Evolutionary conservation across 2,113 vertebrate species (phyloP), one percentile per base, ranked within the genome.

Genomic region (Misgurnus mizolepis): DNA sequence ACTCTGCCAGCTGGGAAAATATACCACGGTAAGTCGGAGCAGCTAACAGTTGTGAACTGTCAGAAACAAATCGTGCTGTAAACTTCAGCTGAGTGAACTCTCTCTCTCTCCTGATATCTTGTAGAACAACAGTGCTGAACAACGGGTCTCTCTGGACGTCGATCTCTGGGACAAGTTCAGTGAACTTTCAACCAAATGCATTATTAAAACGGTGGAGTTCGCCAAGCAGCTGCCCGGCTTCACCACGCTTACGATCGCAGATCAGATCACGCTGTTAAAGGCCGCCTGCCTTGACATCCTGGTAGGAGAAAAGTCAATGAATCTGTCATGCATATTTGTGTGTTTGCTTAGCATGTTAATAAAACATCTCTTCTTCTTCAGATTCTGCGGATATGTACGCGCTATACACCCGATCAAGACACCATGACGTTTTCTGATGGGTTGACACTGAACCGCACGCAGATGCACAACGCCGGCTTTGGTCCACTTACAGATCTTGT

Each of bases 361-460:
- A 34, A 34, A 34, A 34, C 27, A 34, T 34, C 27, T 34, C 27
- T 34, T 65, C n/a, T 5, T 7, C n/a, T 4, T 43, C 80, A 92
- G 91, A 92, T 93, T 78, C 82, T 93, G 66, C 88, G 90, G 87
- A 93, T 93, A 85, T 93, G 91, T 85, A 92, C 92, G 1, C 90
- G 92, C 67, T 93, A 93, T 86, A 92, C 92, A 2, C 91, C 91
- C 0, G 91, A 93, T 79, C 90, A 93, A 85, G 92, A 93, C 89
- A 92, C 92, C 72, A 93, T 98, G 97, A 98, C 96, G 41, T 98
- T 98, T 93, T 97, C 96, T 0, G 97, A 98, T 0, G 96, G 97
- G 47, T 86, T 98, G 90, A 98, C 97, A 7, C 92, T 98, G 84
- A 98, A 98, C 90, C 94, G 97, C 77, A 92, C 92, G 0, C 92